Evolutionary conservation across 2,113 vertebrate genomes (phyloP).

Genomic region (Pluvialis apricaria): DNA sequence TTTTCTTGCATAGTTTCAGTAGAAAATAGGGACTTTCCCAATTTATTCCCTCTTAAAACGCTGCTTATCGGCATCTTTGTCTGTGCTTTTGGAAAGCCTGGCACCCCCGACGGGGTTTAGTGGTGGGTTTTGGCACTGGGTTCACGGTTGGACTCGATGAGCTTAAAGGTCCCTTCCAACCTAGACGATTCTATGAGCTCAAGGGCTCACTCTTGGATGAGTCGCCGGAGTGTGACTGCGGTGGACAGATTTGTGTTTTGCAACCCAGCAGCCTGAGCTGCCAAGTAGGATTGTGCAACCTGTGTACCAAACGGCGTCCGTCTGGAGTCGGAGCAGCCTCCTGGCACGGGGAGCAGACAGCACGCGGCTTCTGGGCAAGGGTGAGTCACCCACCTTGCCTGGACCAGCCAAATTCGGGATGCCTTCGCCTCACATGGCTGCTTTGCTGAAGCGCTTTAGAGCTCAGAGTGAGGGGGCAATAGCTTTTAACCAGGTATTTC

Average conservation of each 20-base stretch:
- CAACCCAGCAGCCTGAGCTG: not conserved
- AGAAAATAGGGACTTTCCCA: not conserved
- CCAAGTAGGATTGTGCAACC: not conserved
- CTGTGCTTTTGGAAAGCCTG: not conserved
- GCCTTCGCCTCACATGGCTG: not conserved
- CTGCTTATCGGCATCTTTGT: rapidly evolving
- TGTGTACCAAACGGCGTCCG: not conserved
- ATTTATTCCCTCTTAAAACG: not conserved
- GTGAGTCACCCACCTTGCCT: not conserved
- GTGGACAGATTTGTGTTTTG: not conserved
- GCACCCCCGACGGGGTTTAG: not conserved
- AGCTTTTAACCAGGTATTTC: not conserved
- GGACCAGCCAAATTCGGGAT: rapidly evolving
- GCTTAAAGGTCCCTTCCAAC: too few relatives aligned
- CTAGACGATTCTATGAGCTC: not conserved
- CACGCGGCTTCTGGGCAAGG: not conserved
- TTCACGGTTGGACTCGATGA: too few relatives aligned
- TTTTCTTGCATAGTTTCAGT: not conserved
- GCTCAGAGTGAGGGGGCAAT: not conserved
- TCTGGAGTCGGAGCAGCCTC: not conserved
- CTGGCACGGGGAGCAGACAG: not conserved
- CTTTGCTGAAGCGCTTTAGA: not conserved
- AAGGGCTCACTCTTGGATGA: not conserved
- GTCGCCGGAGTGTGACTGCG: not conserved
- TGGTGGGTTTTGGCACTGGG: too few relatives aligned